Evolutionary conservation across 2,113 vertebrate species (phyloP).

Genomic region (Phyllostomus hastatus): DNA sequence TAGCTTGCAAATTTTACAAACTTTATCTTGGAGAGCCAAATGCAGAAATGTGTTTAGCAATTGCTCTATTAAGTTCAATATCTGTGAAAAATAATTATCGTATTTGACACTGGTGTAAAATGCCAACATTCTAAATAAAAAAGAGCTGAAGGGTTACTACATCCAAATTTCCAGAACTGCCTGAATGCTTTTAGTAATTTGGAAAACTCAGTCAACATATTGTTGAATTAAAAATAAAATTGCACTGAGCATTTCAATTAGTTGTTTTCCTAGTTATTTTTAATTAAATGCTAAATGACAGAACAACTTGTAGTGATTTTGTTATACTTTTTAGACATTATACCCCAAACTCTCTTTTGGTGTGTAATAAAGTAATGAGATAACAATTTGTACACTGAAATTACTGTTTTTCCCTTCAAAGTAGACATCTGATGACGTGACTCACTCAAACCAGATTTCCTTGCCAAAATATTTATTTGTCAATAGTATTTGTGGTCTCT

Average conservation of each 20-base stretch:
- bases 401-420: background rate
- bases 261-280: constrained; percentile 53
- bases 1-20: constrained; percentile 10
- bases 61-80: constrained; percentile 64
- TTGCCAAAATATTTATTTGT: background rate
- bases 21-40: constrained; percentile 44
- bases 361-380: background rate
- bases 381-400: background rate
- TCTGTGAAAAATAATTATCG: constrained; percentile 68
- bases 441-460: background rate
- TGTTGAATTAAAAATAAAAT: background rate
- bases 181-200: constrained; percentile 65
- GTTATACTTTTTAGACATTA: background rate
- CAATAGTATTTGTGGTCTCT: background rate
- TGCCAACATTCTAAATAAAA: constrained; percentile 64
- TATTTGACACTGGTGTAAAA: constrained; percentile 48
- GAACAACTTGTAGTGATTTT: constrained; percentile 4
- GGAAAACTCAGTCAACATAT: constrained; percentile 60
- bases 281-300: constrained; percentile 60
- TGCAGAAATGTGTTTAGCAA: constrained; percentile 52
- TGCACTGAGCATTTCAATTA: constrained; percentile 56
- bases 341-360: background rate
- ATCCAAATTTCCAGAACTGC: constrained; percentile 50
- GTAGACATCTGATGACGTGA: background rate
- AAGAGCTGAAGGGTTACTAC: constrained; percentile 53